Evolutionary conservation across 2,888 invertebrate species (phyloP).

Genomic region (Psococerastis gibbosa): DNA sequence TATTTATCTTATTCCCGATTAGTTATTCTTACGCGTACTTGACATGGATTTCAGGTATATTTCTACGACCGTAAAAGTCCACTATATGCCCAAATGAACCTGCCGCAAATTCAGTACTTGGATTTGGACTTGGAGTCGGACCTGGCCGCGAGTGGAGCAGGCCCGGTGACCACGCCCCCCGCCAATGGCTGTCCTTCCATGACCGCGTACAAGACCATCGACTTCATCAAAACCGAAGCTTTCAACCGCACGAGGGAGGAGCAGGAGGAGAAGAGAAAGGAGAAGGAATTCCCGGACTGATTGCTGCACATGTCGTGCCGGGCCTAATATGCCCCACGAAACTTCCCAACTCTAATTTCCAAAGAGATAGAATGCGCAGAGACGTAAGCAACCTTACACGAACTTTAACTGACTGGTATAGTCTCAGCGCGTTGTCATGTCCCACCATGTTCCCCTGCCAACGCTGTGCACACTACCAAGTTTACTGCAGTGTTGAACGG

Average conservation of each 20-base stretch:
- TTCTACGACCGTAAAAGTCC: conserved; percentile 24
- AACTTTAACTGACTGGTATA: too few species aligned
- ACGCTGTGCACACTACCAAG: too few species aligned
- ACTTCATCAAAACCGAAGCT: conserved; percentile 85
- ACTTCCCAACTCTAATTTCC: too few species aligned
- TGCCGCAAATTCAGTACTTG: conserved; percentile 50
- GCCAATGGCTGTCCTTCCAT: conserved; percentile 18
- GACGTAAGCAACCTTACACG: too few species aligned
- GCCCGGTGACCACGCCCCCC: conserved; percentile 13
- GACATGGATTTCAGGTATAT: conserved; percentile 24
- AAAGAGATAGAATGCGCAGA: too few species aligned
- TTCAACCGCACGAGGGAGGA: conserved; percentile 71
- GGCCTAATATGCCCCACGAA: too few species aligned
- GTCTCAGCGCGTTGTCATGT: too few species aligned
- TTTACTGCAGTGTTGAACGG: too few species aligned
- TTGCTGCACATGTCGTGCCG: too few species aligned
- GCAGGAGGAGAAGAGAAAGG: conserved; percentile 46
- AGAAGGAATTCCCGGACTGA: conserved; percentile 16
- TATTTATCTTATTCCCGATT: too few species aligned
- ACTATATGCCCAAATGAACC: conserved; percentile 25
- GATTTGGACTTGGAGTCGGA: conserved; percentile 59
- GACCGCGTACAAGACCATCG: conserved; percentile 75
- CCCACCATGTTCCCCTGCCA: too few species aligned
- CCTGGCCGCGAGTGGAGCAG: conserved; percentile 13
- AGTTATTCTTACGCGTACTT: too few species aligned